phyloP scores from a whole-genome alignment of 1,140 invertebrate species.

The Drosophila nigromelanica region DNA sequence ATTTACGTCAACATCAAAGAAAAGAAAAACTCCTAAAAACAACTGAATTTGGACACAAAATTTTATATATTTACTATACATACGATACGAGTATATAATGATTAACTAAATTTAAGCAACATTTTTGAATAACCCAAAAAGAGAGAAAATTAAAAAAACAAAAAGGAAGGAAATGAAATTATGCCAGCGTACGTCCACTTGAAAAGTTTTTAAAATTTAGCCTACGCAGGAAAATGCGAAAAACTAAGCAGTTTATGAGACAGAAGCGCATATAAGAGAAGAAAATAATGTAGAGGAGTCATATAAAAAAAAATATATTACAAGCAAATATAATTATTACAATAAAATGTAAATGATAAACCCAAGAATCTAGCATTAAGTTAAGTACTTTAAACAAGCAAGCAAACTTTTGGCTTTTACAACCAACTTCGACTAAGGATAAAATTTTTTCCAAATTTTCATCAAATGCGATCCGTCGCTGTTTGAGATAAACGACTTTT shows the following conservation, averaged over 20 bases:
- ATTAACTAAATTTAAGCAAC: conserved; percentile 64
- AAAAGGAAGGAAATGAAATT: conserved; percentile 12
- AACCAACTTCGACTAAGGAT: conserved; percentile 75
- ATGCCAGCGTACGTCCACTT: conserved; percentile 56
- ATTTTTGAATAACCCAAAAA: conserved; percentile 58
- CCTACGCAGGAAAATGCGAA: conserved; percentile 14
- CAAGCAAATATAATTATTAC: conserved; percentile 64
- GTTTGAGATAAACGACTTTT: conserved; percentile 58
- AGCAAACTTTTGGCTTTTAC: conserved; percentile 78
- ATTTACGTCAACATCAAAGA: conserved; percentile 18
- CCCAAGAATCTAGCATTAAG: conserved; percentile 59
- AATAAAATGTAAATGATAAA: conserved; percentile 74
- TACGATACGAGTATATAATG: conserved; percentile 48
- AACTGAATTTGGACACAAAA: conserved; percentile 81
- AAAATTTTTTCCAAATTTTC: conserved; percentile 78
- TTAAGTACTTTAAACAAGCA: conserved; percentile 66
- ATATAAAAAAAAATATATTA: conserved; percentile 44
- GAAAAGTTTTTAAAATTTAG: conserved; percentile 65
- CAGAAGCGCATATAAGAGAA: conserved; percentile 11
- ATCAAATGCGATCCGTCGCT: conserved; percentile 37
- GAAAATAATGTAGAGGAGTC: conserved; percentile 15
- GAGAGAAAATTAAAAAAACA: conserved; percentile 3
- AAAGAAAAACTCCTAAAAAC: conserved; percentile 78
- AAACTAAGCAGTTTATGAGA: conserved; percentile 54
- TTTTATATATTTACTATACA: conserved; percentile 75